Percentiles rank a stretch among this genome's conserved stretches.
Conservation (phyloP, 2,888 invertebrate species). For the Cephus rjabovi region DNA sequence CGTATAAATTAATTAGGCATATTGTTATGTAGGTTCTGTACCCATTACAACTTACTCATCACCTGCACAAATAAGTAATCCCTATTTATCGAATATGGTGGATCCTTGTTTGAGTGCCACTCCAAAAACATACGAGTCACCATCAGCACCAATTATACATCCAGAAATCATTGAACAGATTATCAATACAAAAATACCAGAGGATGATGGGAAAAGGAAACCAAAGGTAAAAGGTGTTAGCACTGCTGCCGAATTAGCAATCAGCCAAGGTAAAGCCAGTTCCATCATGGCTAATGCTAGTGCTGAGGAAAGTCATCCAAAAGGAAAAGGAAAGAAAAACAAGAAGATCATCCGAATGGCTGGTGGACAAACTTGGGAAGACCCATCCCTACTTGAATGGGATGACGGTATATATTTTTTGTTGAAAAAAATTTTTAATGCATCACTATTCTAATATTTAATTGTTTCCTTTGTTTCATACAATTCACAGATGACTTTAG, state of each 20-base stretch:
- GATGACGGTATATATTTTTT: constrained; percentile 74
- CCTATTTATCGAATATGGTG: constrained; percentile 57
- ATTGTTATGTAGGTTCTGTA: constrained; percentile 7
- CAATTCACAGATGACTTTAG: constrained; percentile 87
- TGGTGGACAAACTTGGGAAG: constrained; percentile 97
- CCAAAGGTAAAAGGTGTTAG: constrained; percentile 76
- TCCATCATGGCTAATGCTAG: constrained; percentile 65
- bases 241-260: constrained; percentile 74
- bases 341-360: constrained; percentile 89
- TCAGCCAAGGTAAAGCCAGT: constrained; percentile 71
- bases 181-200: constrained; percentile 62
- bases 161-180: constrained; percentile 63
- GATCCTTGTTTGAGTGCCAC: constrained; percentile 62
- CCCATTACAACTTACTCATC: constrained; percentile 63
- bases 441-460: not conserved
- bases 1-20: constrained; percentile 1
- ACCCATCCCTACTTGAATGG: constrained; percentile 93
- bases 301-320: constrained; percentile 60
- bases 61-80: constrained; percentile 61
- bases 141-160: constrained; percentile 56
- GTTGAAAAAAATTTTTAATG: not conserved
- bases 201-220: constrained; percentile 68
- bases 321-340: constrained; percentile 70
- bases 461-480: constrained; percentile 2
- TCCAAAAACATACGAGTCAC: constrained; percentile 65